Percentiles rank a stretch among this genome's conserved stretches.
These are phyloP conservation scores for Clostera curtula DNA, from an alignment of 2,888 invertebrate genomes.

Conservation along the genomic window DNA sequence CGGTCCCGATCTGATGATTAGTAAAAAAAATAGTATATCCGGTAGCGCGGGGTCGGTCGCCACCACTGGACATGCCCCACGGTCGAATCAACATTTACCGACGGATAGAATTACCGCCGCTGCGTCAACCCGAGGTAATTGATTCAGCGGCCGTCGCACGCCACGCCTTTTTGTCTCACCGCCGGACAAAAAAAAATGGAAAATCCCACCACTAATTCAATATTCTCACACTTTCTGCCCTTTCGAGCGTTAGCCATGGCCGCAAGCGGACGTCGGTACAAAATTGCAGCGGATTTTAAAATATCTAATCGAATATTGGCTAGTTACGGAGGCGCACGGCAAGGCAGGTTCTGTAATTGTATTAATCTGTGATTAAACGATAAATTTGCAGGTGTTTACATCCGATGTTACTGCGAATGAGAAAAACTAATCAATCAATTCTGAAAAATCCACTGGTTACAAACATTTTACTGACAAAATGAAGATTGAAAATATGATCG, in stretches of 20 bases:
- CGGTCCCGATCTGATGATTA: conserved; percentile 11
- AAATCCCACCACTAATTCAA: conserved; percentile 62
- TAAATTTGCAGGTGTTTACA: too few species aligned
- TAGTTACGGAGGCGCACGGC: neutral
- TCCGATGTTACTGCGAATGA: too few species aligned
- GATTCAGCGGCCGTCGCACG: conserved; percentile 55
- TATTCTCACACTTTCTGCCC: conserved; percentile 39
- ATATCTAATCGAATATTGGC: conserved; percentile 1
- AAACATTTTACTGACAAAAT: too few species aligned
- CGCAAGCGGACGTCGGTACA: conserved; percentile 12
- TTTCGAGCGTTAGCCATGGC: conserved; percentile 19
- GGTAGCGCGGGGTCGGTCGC: conserved; percentile 23
- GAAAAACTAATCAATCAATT: too few species aligned
- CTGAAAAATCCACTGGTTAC: too few species aligned
- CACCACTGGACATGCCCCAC: conserved; percentile 37
- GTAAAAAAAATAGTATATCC: conserved; percentile 41
- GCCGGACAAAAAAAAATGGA: conserved; percentile 43
- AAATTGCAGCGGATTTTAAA: conserved; percentile 18
- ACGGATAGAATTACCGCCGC: conserved; percentile 65
- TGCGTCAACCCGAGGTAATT: conserved; percentile 65
- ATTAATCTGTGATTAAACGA: too few species aligned
- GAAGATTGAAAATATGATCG: too few species aligned
- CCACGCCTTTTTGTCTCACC: conserved; percentile 52
- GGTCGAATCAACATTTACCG: conserved; percentile 70
- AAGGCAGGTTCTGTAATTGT: too few species aligned